Conservation (phyloP, 2,113 vertebrate genomes). For the Colius striatus region DNA sequence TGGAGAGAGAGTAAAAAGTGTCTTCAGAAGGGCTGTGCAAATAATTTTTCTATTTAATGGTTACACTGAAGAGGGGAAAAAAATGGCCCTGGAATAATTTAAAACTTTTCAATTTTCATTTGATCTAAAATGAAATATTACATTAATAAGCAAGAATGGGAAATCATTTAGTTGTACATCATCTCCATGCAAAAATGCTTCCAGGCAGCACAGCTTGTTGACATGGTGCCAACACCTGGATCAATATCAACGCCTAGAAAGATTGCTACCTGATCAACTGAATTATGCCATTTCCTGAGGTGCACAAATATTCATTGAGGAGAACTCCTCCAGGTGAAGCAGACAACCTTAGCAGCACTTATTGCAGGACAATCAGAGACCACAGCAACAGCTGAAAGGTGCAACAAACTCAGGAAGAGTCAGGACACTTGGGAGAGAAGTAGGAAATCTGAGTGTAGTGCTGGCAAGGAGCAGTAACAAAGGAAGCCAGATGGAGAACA, state of each 20-base stretch:
- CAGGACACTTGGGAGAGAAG: not conserved
- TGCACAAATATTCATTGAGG: not conserved
- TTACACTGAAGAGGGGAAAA: not conserved
- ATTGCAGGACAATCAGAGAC: not conserved
- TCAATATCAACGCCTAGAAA: not conserved
- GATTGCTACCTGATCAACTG: not conserved
- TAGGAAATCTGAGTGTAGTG: not conserved
- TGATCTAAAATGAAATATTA: not conserved
- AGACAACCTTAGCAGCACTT: not conserved
- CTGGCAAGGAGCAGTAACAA: fast-evolving
- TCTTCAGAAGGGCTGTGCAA: not conserved
- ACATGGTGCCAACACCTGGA: not conserved
- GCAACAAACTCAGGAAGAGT: not conserved
- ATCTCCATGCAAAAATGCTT: not conserved
- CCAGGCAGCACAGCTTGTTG: not conserved
- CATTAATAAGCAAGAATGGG: not conserved
- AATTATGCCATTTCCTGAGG: not conserved
- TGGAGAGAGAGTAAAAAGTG: not conserved
- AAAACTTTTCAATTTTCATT: not conserved
- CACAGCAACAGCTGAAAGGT: not conserved
- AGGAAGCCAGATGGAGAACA: not conserved
- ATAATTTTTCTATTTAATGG: not conserved
- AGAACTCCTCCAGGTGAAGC: not conserved
- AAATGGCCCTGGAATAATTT: not conserved
- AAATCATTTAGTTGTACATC: not conserved